phyloP scores from a whole-genome alignment of 2,113 vertebrate species.

The Mesitornis unicolor region DNA sequence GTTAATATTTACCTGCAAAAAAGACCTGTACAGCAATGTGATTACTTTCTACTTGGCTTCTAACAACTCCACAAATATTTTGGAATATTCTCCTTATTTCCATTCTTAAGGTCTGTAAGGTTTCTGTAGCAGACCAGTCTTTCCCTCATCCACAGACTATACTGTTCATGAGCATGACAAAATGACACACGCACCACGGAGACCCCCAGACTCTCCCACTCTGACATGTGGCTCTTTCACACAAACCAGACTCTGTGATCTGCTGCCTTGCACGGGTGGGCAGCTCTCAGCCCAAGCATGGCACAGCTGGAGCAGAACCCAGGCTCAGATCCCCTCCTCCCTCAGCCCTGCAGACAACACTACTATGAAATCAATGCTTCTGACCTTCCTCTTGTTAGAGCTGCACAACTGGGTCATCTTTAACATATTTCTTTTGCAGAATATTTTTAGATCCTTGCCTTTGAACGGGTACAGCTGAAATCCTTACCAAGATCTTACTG shows the following conservation, averaged over 20 bases:
- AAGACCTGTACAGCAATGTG: neutral
- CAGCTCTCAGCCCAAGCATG: neutral
- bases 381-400: neutral
- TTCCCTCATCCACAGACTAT: accelerated
- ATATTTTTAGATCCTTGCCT: neutral
- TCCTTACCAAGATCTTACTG: neutral
- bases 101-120: neutral
- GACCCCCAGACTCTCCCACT: neutral
- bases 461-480: neutral
- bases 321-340: neutral
- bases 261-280: neutral
- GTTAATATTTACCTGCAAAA: neutral
- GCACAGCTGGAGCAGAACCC: neutral
- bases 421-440: neutral
- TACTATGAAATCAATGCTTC: neutral
- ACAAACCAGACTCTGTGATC: neutral
- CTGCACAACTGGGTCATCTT: neutral
- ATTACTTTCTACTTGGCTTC: neutral
- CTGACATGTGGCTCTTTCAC: neutral
- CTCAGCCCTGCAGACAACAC: neutral
- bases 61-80: neutral
- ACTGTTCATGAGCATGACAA: neutral
- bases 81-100: neutral
- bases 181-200: neutral
- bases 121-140: neutral